Evolutionary conservation across 2,888 invertebrate genomes (phyloP).

Genomic region (Mesochorus sp.): DNA sequence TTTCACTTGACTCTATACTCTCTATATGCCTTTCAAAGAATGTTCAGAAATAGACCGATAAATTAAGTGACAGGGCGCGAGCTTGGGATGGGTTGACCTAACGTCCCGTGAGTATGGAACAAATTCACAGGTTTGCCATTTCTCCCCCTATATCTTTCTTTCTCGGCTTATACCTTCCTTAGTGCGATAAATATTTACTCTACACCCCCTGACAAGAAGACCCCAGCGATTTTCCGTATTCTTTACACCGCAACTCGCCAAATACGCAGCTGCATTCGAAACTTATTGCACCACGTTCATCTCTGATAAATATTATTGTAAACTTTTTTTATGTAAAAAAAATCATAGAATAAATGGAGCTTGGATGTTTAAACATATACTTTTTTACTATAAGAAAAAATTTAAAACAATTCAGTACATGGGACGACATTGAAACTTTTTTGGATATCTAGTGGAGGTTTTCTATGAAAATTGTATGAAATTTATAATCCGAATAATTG

Average conservation of each 20-base stretch:
- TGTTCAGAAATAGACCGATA: conserved; percentile 50
- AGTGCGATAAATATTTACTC: conserved; percentile 50
- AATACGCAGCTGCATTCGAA: conserved; percentile 26
- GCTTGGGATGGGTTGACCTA: conserved; percentile 30
- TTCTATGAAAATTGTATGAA: too few relatives aligned
- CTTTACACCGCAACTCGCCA: not conserved
- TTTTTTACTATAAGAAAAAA: too few relatives aligned
- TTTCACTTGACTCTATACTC: conserved; percentile 48
- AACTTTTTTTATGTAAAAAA: not conserved
- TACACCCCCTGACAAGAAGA: not conserved
- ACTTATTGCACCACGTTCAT: not conserved
- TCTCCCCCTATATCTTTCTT: not conserved
- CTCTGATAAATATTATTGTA: not conserved
- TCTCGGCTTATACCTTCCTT: not conserved
- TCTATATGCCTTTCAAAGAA: not conserved
- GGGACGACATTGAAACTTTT: too few relatives aligned
- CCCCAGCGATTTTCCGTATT: not conserved
- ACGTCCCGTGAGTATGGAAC: conserved; percentile 48
- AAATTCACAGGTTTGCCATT: conserved; percentile 39
- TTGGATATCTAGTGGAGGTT: too few relatives aligned
- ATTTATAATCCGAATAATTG: too few relatives aligned
- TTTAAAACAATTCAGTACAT: too few relatives aligned
- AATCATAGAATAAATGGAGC: too few relatives aligned
- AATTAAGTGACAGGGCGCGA: conserved; percentile 37
- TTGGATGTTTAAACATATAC: too few relatives aligned